A percentile compares a stretch with the other conserved stretches of the same genome.
These are phyloP conservation scores for Asarcornis scutulata DNA, from an alignment of 2,113 vertebrate species.

Conservation along the genomic window DNA sequence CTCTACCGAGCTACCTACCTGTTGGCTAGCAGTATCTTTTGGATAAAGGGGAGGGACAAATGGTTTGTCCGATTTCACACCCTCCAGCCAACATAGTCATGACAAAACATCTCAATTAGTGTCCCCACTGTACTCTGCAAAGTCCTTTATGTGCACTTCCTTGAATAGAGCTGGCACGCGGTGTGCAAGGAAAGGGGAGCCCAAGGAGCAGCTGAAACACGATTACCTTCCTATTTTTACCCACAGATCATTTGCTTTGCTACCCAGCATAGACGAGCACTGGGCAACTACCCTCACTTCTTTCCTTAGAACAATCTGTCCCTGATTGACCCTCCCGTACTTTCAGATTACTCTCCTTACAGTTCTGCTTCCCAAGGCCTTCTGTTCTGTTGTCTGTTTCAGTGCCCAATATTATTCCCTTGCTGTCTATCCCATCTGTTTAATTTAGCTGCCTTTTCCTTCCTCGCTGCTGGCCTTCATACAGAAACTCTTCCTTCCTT, in stretches of 20 bases:
- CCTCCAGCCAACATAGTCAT: not conserved
- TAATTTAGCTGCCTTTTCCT: not conserved
- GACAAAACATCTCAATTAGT: not conserved
- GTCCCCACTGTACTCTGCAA: not conserved
- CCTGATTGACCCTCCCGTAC: not conserved
- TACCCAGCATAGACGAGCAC: not conserved
- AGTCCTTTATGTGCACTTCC: not conserved
- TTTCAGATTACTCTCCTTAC: not conserved
- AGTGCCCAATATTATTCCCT: not conserved
- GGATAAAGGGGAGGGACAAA: not conserved
- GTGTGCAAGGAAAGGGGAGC: not conserved
- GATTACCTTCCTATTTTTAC: slow-evolving; percentile 34
- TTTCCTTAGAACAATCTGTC: slow-evolving; percentile 15
- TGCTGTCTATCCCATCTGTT: not conserved
- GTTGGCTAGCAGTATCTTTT: not conserved
- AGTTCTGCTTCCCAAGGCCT: not conserved
- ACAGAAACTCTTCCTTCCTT: not conserved
- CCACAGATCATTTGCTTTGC: not conserved
- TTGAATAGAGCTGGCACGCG: not conserved
- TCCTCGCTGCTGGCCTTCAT: not conserved
- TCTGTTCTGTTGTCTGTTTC: not conserved
- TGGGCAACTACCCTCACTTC: slow-evolving; percentile 13
- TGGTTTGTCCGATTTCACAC: not conserved
- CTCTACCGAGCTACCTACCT: not conserved
- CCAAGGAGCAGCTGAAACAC: not conserved